Conservation (phyloP, 2,113 vertebrate genomes). For the Butorides virescens region DNA sequence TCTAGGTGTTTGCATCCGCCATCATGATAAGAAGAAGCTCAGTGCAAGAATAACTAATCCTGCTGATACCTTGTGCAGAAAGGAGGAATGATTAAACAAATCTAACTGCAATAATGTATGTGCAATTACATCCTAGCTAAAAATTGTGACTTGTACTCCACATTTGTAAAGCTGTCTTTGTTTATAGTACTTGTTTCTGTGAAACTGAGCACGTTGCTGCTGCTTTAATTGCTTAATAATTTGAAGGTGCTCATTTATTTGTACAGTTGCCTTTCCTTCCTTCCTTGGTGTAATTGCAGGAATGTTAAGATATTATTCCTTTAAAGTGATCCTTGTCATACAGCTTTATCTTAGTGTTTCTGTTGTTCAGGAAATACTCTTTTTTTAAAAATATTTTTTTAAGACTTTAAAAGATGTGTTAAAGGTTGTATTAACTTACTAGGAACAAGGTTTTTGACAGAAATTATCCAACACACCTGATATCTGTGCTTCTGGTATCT, state of each 20-base stretch:
- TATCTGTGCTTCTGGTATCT: background rate
- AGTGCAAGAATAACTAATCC: background rate
- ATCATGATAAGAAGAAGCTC: background rate
- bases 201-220: background rate
- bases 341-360: background rate
- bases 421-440: background rate
- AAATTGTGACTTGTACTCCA: background rate
- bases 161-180: background rate
- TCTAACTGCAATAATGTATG: background rate
- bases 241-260: background rate
- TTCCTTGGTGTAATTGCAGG: background rate
- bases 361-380: background rate
- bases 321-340: background rate
- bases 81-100: background rate
- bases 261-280: background rate
- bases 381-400: background rate
- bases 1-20: background rate
- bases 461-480: background rate
- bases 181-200: background rate
- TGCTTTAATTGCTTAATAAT: constrained; percentile 1
- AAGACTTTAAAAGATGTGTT: background rate
- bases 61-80: background rate
- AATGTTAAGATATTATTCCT: background rate
- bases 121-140: background rate
- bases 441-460: background rate